A percentile compares a stretch with the other conserved stretches of the same genome.
Conservation (phyloP, 2,113 vertebrate genomes). For the Eudyptes chrysolophus region DNA sequence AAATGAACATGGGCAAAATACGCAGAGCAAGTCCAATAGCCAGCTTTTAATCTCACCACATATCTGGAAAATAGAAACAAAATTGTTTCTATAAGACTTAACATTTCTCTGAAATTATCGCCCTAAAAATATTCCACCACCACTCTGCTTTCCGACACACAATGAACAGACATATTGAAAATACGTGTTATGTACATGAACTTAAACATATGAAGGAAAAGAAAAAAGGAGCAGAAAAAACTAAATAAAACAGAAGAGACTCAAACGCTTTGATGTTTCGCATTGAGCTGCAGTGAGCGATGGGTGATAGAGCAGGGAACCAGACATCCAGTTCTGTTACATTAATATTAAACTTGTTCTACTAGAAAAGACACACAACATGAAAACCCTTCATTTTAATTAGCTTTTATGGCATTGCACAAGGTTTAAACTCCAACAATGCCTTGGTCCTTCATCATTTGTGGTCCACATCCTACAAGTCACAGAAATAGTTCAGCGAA, state of each 20-base stretch:
- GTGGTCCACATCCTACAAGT: rapidly evolving
- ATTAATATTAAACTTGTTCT: not conserved
- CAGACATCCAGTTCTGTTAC: not conserved
- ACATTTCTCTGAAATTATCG: not conserved
- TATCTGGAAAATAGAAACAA: not conserved
- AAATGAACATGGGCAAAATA: not conserved
- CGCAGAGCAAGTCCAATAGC: not conserved
- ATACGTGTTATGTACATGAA: not conserved
- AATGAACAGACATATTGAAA: not conserved
- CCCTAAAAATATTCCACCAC: not conserved
- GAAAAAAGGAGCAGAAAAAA: not conserved
- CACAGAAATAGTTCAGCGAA: not conserved
- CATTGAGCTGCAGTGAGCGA: not conserved
- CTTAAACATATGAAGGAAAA: not conserved
- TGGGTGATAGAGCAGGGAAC: not conserved
- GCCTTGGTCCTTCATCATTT: not conserved
- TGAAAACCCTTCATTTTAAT: not conserved
- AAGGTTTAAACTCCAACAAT: not conserved
- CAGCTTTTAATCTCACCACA: not conserved
- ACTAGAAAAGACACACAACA: not conserved
- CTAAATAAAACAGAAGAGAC: not conserved
- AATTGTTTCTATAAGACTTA: not conserved
- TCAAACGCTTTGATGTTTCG: not conserved
- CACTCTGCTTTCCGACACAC: not conserved
- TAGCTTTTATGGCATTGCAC: not conserved